Conservation (phyloP, 2,888 invertebrate species). For the Chymomyza amoena region DNA sequence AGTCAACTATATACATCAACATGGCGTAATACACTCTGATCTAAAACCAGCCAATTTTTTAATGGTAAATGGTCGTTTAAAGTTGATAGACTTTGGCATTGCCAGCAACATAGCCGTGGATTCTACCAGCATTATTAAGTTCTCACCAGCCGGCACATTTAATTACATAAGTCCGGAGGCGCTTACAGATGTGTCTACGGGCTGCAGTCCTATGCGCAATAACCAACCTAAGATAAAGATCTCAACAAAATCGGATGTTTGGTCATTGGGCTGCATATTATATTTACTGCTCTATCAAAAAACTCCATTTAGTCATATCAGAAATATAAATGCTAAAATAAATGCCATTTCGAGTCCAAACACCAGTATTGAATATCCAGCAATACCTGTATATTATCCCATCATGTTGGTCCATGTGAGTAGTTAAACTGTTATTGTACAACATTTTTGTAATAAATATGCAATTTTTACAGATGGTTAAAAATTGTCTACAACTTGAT, state of each 20-base stretch:
- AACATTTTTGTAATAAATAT: neutral
- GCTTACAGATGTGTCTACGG: constrained; percentile 83
- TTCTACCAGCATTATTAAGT: constrained; percentile 92
- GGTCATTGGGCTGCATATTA: constrained; percentile 98
- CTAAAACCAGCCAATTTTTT: constrained; percentile 98
- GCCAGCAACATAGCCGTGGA: constrained; percentile 92
- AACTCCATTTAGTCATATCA: constrained; percentile 93
- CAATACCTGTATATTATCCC: constrained; percentile 80
- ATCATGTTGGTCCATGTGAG: constrained; percentile 76
- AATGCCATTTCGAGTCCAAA: constrained; percentile 88
- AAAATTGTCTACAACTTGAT: constrained; percentile 76
- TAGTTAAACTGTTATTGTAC: constrained; percentile 2
- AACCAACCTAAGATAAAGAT: constrained; percentile 83
- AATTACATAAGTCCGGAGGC: constrained; percentile 99
- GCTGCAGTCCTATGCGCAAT: constrained; percentile 77
- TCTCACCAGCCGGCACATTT: constrained; percentile 91
- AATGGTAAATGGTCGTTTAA: constrained; percentile 89
- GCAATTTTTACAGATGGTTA: constrained; percentile 68
- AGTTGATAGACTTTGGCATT: constrained; percentile 98
- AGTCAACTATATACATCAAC: constrained; percentile 93
- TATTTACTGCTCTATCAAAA: constrained; percentile 94
- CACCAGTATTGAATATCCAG: constrained; percentile 87
- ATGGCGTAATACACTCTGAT: constrained; percentile 97
- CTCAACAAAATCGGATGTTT: constrained; percentile 95
- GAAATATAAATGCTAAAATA: constrained; percentile 85